Evolutionary conservation across 2,113 vertebrate genomes (phyloP), one percentile per base, ranked within the genome.

Genomic region (Cottus gobio): DNA sequence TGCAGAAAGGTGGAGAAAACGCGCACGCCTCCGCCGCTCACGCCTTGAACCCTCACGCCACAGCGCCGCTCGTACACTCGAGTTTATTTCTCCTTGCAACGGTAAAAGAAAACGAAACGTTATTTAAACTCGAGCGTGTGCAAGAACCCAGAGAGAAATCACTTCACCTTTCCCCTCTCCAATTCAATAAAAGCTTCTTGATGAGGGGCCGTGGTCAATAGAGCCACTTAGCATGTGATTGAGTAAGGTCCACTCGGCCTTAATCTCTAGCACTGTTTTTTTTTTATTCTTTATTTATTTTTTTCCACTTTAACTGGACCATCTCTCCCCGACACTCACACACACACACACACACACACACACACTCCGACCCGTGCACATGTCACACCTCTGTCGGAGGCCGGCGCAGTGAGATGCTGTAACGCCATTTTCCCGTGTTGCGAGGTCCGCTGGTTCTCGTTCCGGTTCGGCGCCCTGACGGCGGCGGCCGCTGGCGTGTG

Each of bases 171-270:
- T 22, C 26, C 26, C 7, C 24, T 15, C 22, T 64, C 7, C n/a
- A 20, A 61, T 70, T 87, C 79, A 77, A 86, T 81, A 66, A 84
- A 86, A 79, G 39, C 56, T 64, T 56, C 63, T 56, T 75, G 78
- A 88, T 82, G 85, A 88, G 78, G 81, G 80, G 62, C 71, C 44
- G 46, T 63, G 82, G 88, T 89, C 84, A 77, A 90, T 90, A 80
- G 22, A 85, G 65, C 66, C 69, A 87, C 80, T 80, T 84, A 79
- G 83, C 77, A 70, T 71, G 67, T 66, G 85, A 90, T 65, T 79
- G 84, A 87, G 62, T 71, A 61, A 50, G 65, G 61, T 13, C 56
- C 50, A 81, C 81, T 70, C 16, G 24, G 20, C 9, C 24, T 56
- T 15, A 61, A 39, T 65, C 66, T 71, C n/a, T 5, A 26, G 7